Evolutionary conservation across 2,888 invertebrate genomes (phyloP).

Genomic region (Hofmannophila pseudospretella): DNA sequence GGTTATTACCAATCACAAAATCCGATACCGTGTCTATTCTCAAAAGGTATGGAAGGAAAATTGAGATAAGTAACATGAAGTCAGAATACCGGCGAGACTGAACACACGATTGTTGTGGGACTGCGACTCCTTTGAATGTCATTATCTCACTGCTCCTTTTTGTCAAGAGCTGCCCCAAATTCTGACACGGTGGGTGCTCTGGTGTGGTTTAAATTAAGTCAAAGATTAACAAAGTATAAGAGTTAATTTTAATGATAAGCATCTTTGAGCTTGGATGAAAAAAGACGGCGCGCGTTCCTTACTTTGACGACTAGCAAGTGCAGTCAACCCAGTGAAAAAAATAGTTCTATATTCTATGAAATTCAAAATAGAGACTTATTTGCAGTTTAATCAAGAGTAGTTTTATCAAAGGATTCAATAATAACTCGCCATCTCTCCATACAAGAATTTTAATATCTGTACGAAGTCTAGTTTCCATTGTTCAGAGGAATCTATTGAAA

Average conservation of each 20-base stretch:
- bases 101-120: slow-evolving; percentile 13
- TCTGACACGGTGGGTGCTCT: not conserved
- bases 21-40: slow-evolving; percentile 11
- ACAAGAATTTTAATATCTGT: not conserved
- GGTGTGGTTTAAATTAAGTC: too few relatives aligned
- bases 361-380: too few relatives aligned
- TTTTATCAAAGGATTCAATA: too few relatives aligned
- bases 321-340: too few relatives aligned
- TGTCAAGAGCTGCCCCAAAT: slow-evolving; percentile 1
- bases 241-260: too few relatives aligned
- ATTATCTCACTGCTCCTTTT: slow-evolving; percentile 7
- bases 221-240: too few relatives aligned
- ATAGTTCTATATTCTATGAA: too few relatives aligned
- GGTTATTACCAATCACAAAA: slow-evolving; percentile 10
- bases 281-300: too few relatives aligned
- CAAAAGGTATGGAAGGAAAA: slow-evolving; percentile 15
- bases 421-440: too few relatives aligned
- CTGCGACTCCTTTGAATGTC: slow-evolving; percentile 10
- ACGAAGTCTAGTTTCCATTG: not conserved
- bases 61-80: slow-evolving; percentile 13
- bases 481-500: not conserved
- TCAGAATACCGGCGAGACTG: slow-evolving; percentile 14
- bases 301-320: too few relatives aligned
- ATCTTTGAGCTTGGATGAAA: too few relatives aligned
- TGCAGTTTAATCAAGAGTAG: too few relatives aligned